These are phyloP conservation scores for Heliornis fulica DNA, from an alignment of 2,113 vertebrate genomes.

Conservation along the genomic window DNA sequence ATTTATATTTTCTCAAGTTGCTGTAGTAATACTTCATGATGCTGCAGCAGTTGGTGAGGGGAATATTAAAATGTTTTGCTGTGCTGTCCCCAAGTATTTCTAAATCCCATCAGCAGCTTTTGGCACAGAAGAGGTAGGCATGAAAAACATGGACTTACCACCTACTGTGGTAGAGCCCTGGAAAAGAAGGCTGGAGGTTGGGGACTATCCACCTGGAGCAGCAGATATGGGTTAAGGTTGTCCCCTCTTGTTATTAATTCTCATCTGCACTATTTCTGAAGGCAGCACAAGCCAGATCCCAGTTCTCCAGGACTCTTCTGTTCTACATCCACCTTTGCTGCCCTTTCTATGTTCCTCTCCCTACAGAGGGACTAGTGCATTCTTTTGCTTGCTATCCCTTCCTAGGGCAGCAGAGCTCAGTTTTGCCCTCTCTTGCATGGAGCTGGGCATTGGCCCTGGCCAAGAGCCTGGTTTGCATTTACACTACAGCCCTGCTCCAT, in stretches of 20 bases:
- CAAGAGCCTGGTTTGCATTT: not conserved
- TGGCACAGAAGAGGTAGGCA: not conserved
- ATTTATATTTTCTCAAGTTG: not conserved
- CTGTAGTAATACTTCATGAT: not conserved
- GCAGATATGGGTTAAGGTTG: not conserved
- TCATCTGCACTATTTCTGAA: not conserved
- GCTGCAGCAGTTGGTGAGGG: not conserved
- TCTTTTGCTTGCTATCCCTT: too few species aligned
- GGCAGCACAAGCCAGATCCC: not conserved
- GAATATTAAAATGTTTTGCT: not conserved
- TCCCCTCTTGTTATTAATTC: not conserved
- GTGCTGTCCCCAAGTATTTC: not conserved
- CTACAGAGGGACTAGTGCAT: too few species aligned
- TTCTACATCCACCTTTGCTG: too few species aligned
- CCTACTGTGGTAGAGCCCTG: not conserved
- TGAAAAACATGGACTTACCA: not conserved
- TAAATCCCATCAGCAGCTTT: not conserved
- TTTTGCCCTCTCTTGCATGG: too few species aligned
- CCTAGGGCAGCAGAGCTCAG: too few species aligned
- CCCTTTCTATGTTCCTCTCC: too few species aligned
- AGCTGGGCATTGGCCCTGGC: not conserved
- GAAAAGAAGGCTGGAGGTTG: not conserved
- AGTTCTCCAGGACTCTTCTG: too few species aligned
- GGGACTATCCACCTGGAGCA: not conserved
- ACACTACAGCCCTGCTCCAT: not conserved